phyloP scores from a whole-genome alignment of 2,113 vertebrate species.

The Rattus norvegicus region DNA sequence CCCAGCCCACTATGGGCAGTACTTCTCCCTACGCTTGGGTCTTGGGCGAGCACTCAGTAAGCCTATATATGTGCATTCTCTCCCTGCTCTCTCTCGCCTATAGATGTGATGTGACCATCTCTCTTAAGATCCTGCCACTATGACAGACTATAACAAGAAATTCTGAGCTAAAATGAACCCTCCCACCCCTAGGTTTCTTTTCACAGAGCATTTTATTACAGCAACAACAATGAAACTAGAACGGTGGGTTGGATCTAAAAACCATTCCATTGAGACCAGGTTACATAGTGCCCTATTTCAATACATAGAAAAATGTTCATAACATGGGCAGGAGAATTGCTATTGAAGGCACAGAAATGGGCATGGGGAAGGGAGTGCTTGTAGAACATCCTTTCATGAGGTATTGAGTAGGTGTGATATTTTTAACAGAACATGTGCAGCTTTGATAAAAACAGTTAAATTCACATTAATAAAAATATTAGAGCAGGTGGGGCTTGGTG shows the following conservation, averaged over 20 bases:
- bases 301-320: fast-evolving
- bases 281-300: fast-evolving
- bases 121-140: background rate
- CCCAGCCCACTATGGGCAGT: background rate
- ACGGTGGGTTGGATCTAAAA: background rate
- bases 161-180: background rate
- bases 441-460: background rate
- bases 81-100: background rate
- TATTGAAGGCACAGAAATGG: background rate
- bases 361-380: background rate
- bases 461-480: background rate
- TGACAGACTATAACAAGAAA: background rate
- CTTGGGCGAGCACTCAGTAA: background rate
- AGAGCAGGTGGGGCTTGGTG: no score
- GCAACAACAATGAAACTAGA: background rate
- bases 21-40: background rate
- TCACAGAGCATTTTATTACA: background rate
- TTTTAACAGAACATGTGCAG: background rate
- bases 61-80: background rate
- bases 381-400: background rate
- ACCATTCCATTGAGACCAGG: background rate
- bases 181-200: background rate
- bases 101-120: background rate
- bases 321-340: background rate
- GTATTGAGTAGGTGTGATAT: no score